Evolutionary conservation across 2,888 invertebrate species (phyloP).

Genomic region (Gasteruption jaculator): DNA sequence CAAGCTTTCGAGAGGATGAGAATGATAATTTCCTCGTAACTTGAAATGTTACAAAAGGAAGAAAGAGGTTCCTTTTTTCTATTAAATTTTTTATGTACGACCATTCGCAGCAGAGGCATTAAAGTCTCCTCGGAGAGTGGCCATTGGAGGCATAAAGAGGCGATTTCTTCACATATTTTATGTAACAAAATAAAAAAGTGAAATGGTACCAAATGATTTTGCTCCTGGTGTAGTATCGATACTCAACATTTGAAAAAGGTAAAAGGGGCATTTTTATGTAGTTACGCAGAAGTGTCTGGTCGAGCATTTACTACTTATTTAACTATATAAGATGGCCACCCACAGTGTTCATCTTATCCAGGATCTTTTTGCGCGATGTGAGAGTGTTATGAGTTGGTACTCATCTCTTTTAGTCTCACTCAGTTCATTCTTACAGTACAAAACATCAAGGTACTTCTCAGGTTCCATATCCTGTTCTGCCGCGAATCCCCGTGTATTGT

Average conservation of each 20-base stretch:
- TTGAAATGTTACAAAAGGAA: no score
- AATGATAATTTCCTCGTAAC: no score
- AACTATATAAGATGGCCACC: slow-evolving; percentile 45
- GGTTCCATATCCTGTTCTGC: slow-evolving; percentile 48
- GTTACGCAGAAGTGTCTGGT: slow-evolving; percentile 32
- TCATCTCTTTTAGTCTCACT: slow-evolving; percentile 15
- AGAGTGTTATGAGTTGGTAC: slow-evolving; percentile 26
- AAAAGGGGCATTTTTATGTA: slow-evolving; percentile 25
- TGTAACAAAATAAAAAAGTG: no score
- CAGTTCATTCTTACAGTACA: slow-evolving; percentile 1
- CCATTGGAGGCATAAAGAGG: not conserved
- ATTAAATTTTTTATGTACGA: no score
- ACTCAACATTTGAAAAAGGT: slow-evolving; percentile 27
- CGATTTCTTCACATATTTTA: slow-evolving; percentile 15
- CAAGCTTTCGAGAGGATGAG: no score
- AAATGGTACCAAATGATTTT: no score
- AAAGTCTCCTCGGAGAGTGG: not conserved
- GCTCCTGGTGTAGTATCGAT: no score
- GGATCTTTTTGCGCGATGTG: slow-evolving; percentile 39
- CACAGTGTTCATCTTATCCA: slow-evolving; percentile 49
- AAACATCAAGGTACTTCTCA: slow-evolving; percentile 31
- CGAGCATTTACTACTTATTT: slow-evolving; percentile 35
- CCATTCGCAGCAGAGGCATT: no score
- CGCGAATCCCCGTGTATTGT: slow-evolving; percentile 33
- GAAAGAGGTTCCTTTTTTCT: no score